Base-by-base conservation (phyloP, 2,888 invertebrate species). In the Coenonympha glycerion region DNA sequence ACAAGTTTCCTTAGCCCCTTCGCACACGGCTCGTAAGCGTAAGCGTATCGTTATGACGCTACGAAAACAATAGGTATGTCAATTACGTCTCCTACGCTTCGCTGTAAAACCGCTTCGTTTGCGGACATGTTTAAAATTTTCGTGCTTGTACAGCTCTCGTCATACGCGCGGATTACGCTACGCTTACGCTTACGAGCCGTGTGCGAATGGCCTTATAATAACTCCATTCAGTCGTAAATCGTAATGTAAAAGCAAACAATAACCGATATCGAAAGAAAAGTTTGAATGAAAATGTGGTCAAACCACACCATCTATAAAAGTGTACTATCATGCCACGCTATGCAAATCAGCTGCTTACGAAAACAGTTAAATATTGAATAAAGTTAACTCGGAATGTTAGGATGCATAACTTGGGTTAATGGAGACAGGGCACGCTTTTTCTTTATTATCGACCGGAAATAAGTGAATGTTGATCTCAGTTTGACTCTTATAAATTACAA, bases 371-470 rank as follows among this genome's bases (percentile, higher is more conserved):
- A 56, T 58, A 63, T 59, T 56, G 53, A 49, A n/a, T 47, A 60
- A 40, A 53, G 16, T 49, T 49, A 48, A 52, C 42, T 44, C 11
- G 5, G 26, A 51, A 34, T 47, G 41, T 59, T 48, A 53, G 26
- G 47, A 45, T 40, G 24, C 50, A 47, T 52, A 47, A 51, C 33
- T 52, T 19, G 37, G 30, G 45, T 57, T 57, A 48, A 57, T 58
- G 58, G 65, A 47, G 34, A 44, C 47, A 45, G 42, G 42, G 49
- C 50, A 56, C 52, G 64, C 65, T 65, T 70, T 66, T 68, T 52
- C 54, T 66, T 68, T 68, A n/a, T n/a, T n/a, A 70, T 69, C 65
- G 56, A 48, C 67, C 62, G 65, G 71, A 71, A 71, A 71, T 66
- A 65, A 64, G 56, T 62, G 60, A 51, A 49, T 28, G 51, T 44